Evolutionary conservation across 2,797 vertebrate genomes (phyloP), one percentile per base, ranked within the genome.

Genomic region (Danionella dracula): DNA sequence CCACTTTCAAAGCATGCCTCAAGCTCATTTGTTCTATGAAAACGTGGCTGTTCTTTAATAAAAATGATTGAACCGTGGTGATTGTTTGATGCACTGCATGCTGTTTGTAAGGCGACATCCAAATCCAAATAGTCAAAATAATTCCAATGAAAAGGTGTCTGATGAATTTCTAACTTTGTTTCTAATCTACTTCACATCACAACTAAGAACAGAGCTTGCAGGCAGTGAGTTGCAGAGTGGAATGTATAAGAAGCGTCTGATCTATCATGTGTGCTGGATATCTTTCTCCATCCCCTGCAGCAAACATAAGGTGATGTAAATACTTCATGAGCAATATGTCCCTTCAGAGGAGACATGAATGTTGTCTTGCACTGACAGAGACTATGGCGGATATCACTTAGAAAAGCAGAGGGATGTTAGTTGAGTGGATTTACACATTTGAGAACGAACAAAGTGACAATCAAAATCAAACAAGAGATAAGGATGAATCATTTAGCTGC

Each of bases 251-350:
- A 29, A 13, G 8, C 20, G 31, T 11, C 32, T 57, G 42, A 58
- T 57, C 44, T 9, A 27, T 37, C 51, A 17, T 46, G 37, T 56
- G 42, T 13, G 19, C 51, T 68, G 38, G 11, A 51, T 34, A 20
- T 40, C 31, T 53, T 11, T 29, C 58, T 55, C 34, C 49, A 60
- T 34, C 27, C 32, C 35, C 41, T 19, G 49, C 23, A 15, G 45
- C 40, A 8, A 63, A 51, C 66, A 68, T 59, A 67, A 53, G 65
- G 59, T 53, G 53, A 34, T 13, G 1, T 68, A 45, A 73, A 68
- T 68, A 65, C 38, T 68, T 64, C 17, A 64, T 63, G 59, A 58
- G 65, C 65, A 64, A 59, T 68, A 68, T 68, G 53, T 54, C 53
- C 37, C 21, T 58, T 41, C 17, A 53, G 53, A 64, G 53, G 34